These are phyloP conservation scores for Drosophila nasuta DNA, from an alignment of 1,140 invertebrate species.

Conservation along the genomic window DNA sequence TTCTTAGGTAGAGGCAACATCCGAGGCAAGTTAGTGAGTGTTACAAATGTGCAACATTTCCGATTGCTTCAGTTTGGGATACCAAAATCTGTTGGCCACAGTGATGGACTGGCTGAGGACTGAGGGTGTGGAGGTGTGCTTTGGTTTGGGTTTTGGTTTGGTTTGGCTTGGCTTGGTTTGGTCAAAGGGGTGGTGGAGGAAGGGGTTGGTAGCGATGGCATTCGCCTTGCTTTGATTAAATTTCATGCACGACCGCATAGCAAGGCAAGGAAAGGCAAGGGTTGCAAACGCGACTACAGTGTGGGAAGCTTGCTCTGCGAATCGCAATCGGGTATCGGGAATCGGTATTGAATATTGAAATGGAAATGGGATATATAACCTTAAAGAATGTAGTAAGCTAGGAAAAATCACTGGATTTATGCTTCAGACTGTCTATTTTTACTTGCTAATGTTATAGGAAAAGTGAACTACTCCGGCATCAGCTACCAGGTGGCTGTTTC, in stretches of 20 bases:
- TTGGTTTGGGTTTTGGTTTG: too few relatives aligned
- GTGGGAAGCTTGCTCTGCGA: slow-evolving; percentile 10
- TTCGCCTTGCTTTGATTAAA: slow-evolving; percentile 74
- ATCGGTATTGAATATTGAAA: slow-evolving; percentile 21
- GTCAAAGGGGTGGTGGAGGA: too few relatives aligned
- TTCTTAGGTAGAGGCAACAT: slow-evolving; percentile 26
- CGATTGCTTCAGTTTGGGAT: slow-evolving; percentile 71
- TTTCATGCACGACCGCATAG: slow-evolving; percentile 77
- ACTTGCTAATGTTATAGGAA: too few relatives aligned
- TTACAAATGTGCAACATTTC: slow-evolving; percentile 83
- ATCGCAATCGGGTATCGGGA: slow-evolving; percentile 29
- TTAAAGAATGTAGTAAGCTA: too few relatives aligned
- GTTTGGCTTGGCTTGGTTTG: too few relatives aligned
- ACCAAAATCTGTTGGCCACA: slow-evolving; percentile 78
- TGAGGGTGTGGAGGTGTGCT: slow-evolving; percentile 3
- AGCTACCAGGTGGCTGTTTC: too few relatives aligned
- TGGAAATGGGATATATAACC: neutral
- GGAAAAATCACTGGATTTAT: too few relatives aligned
- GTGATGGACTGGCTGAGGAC: slow-evolving; percentile 53
- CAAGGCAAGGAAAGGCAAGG: slow-evolving; percentile 30
- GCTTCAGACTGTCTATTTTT: too few relatives aligned
- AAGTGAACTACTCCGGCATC: too few relatives aligned
- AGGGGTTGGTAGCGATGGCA: slow-evolving; percentile 2
- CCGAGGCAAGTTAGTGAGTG: slow-evolving; percentile 57
- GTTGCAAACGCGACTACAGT: slow-evolving; percentile 9